Evolutionary conservation across 2,888 invertebrate species (phyloP), one percentile per base, ranked within the genome.

Genomic region (Andrena bicolor): DNA sequence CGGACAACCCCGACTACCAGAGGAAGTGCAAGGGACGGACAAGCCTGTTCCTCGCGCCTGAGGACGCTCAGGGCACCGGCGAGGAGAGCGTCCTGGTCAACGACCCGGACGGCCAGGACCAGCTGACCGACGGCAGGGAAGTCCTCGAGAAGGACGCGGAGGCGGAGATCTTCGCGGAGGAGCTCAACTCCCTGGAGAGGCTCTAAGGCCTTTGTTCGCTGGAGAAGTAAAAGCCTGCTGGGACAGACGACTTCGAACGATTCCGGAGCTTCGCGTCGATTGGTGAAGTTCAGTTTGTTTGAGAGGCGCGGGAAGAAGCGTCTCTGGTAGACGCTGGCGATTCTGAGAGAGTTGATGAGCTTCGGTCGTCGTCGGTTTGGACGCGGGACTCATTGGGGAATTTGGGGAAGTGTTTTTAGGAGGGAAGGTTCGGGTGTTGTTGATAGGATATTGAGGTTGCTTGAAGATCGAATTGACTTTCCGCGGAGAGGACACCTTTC

Each of bases 11-110:
- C 0, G 93, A 93, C 61, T 93, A 91, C 64, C 89, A 60, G 7
- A 81, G 89, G 28, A 92, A 93, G 66, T 93, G 93, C 73, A 88
- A 86, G 10, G 82, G 78, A 1, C 82, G 83, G 7, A 85, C 76
- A 7, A 91, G 89, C 69, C 88, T 93, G 26, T 93, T 93, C 81
- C 88, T 94, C 3, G 93, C 94, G 0, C 93, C 94, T 2, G 93
- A 93, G 60, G 93, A 93, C 76, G 93, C 94, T 0, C 70, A 71
- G 4, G 91, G 84, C 51, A 94, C 94, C 20, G 92, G 91, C 0
- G 93, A 93, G 60, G 90, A 94, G 79, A 93, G 92, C 64, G 81
- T 90, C 6, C 80, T 94, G 53, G 92, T 94, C 2, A 94, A 94
- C 82, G 92, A 93, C 8, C 71, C 89, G 2, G 84, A 87, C 0